Base-by-base conservation (phyloP, 2,797 vertebrate genomes). In the Coilia nasus region DNA sequence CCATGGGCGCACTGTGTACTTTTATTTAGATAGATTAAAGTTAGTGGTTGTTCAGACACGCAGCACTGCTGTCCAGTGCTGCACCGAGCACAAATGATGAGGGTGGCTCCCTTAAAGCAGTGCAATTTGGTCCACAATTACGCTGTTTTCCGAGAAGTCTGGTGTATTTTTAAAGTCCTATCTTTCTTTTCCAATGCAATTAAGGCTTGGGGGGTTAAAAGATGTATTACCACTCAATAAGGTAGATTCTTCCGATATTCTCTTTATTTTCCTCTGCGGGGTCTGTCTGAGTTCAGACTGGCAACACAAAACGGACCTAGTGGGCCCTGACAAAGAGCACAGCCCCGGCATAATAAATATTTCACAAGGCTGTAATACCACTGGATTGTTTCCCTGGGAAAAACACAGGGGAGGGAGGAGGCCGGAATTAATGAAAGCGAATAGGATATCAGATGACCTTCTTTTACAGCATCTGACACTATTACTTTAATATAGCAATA, bases 401-500 rank as follows among this genome's bases (percentile, higher is more conserved):
- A 83, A 89, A 71, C 85, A 87, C 82, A 54, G 35, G 46, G 41
- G 47, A 23, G 64, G 28, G 78, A 80, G 41, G 62, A 84, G 71
- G 71, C 71, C 9, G 35, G 35, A 21, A 54, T 59, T 82, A 35
- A 83, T 64, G 62, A 60, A 62, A 41, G 62, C 35, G 56, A 82
- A 47, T 23, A 50, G 60, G 47, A 90, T 84, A 87, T 89, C 56
- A 84, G 54, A 87, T 85, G 41, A 75, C 86, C 86, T 83, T 81
- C 85, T 85, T 83, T 86, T 82, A 88, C 87, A 81, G 84, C 62
- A 81, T 83, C 60, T 85, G 83, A 84, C 88, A 88, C 78, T 67
- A 50, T 35, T 35, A 25, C 59, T 25, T 21, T 82, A 64, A 44
- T 80, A 81, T 83, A 85, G 81, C 81, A 85, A 85, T 78, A 86